Conservation (phyloP, 2,888 invertebrate species). For the Trachelus iudaicus region DNA sequence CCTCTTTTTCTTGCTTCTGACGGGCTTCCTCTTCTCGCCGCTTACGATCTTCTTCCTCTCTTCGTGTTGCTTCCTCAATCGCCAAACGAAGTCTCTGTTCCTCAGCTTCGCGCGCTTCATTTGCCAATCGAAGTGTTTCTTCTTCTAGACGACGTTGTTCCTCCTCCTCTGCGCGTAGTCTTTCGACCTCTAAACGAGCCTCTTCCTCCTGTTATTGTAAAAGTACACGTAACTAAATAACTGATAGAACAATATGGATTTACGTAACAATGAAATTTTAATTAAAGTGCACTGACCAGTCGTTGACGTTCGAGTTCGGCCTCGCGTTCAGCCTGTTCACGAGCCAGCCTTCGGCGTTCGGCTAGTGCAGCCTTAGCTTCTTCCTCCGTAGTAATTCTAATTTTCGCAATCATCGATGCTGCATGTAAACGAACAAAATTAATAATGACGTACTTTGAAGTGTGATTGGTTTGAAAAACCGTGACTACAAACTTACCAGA, state of each 20-base stretch:
- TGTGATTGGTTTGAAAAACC: background rate
- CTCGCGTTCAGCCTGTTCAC: slow-evolving; percentile 92
- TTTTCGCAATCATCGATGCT: slow-evolving; percentile 76
- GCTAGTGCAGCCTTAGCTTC: slow-evolving; percentile 94
- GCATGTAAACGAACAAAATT: slow-evolving; percentile 40
- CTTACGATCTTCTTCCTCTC: slow-evolving; percentile 82
- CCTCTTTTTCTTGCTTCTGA: slow-evolving; percentile 77
- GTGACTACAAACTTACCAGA: slow-evolving; percentile 64
- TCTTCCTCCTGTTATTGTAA: slow-evolving; percentile 71
- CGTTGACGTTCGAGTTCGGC: slow-evolving; percentile 84
- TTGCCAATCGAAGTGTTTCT: slow-evolving; percentile 81
- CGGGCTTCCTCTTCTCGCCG: slow-evolving; percentile 75
- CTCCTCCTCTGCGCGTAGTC: slow-evolving; percentile 82
- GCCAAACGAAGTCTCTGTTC: slow-evolving; percentile 83
- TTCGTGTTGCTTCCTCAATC: slow-evolving; percentile 77
- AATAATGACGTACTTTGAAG: background rate
- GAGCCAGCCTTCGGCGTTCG: slow-evolving; percentile 85
- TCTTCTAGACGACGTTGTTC: slow-evolving; percentile 84
- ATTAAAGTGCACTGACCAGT: slow-evolving; percentile 60
- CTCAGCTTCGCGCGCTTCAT: slow-evolving; percentile 83
- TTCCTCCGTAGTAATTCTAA: slow-evolving; percentile 87
- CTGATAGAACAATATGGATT: slow-evolving; percentile 7
- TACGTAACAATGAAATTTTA: slow-evolving; percentile 1
- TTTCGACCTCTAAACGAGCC: slow-evolving; percentile 78
- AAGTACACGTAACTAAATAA: background rate